phyloP scores from a whole-genome alignment of 2,888 invertebrate genomes.

The Melikaiella ostensackeni region DNA sequence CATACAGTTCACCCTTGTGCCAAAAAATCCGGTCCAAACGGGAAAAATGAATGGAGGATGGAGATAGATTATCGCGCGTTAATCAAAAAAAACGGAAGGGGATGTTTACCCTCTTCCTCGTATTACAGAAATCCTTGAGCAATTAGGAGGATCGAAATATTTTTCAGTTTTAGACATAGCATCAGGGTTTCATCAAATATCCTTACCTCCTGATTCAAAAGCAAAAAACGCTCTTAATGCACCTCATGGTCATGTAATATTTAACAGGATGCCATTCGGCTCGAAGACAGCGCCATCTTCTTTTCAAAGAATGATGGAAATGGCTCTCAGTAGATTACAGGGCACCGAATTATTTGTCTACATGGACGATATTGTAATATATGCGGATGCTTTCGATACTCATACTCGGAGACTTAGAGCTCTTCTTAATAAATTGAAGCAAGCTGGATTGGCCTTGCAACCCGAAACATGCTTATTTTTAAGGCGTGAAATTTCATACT shows the following conservation, averaged over 20 bases:
- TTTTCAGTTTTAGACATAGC: too few species aligned
- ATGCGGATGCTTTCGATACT: too few species aligned
- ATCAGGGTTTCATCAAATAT: neutral
- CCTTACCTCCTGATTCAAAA: neutral
- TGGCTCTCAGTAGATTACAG: neutral
- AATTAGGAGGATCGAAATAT: too few species aligned
- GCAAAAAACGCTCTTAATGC: neutral
- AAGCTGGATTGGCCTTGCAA: neutral
- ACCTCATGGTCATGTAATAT: neutral
- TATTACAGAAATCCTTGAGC: constrained; percentile 1
- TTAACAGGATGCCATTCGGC: constrained; percentile 6
- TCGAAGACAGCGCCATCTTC: neutral
- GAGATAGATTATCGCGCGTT: constrained; percentile 22
- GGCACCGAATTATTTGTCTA: neutral
- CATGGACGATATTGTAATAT: too few species aligned
- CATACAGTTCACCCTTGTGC: neutral
- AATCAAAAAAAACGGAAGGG: constrained; percentile 33
- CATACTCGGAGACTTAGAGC: too few species aligned
- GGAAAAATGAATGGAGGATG: neutral
- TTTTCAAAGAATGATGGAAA: neutral
- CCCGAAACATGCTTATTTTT: constrained; percentile 5
- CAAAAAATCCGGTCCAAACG: constrained; percentile 6
- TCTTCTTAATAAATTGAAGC: too few species aligned
- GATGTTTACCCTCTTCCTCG: constrained; percentile 22
- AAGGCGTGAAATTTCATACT: neutral